Evolutionary conservation across 2,797 vertebrate genomes (phyloP).

Genomic region (Semotilus atromaculatus): DNA sequence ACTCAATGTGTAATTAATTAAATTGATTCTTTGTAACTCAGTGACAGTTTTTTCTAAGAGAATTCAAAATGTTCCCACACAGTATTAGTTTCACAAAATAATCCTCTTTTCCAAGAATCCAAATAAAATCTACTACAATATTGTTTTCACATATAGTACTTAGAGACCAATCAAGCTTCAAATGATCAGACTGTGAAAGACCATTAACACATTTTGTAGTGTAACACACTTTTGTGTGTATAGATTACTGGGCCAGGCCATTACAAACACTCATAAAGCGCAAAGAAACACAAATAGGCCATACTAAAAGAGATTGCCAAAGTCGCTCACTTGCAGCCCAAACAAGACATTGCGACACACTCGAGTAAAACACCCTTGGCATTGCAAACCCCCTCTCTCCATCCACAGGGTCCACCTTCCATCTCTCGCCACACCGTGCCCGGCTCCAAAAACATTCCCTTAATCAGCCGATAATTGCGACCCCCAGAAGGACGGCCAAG

Average conservation of each 20-base stretch:
- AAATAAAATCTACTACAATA: not conserved
- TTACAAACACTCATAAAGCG: slow-evolving; percentile 16
- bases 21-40: no score
- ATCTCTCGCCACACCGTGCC: slow-evolving; percentile 40
- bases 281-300: slow-evolving; percentile 12
- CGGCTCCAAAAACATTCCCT: slow-evolving; percentile 60
- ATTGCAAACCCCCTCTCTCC: slow-evolving; percentile 39
- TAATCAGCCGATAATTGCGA: slow-evolving; percentile 65
- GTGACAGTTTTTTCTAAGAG: not conserved
- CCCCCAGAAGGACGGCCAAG: slow-evolving; percentile 59
- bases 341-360: slow-evolving; percentile 31
- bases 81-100: slow-evolving; percentile 5
- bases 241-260: not conserved
- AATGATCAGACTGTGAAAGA: slow-evolving; percentile 41
- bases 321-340: not conserved
- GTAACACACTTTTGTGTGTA: slow-evolving; percentile 1
- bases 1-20: not conserved
- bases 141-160: not conserved
- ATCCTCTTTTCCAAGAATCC: slow-evolving; percentile 2
- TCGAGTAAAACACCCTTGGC: slow-evolving; percentile 42
- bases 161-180: slow-evolving; percentile 14
- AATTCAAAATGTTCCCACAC: not conserved
- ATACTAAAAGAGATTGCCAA: slow-evolving; percentile 23
- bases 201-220: slow-evolving; percentile 33
- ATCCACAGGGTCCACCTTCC: slow-evolving; percentile 47